Evolutionary conservation across 2,888 invertebrate genomes (phyloP).

Genomic region (Eupithecia abbreviata): DNA sequence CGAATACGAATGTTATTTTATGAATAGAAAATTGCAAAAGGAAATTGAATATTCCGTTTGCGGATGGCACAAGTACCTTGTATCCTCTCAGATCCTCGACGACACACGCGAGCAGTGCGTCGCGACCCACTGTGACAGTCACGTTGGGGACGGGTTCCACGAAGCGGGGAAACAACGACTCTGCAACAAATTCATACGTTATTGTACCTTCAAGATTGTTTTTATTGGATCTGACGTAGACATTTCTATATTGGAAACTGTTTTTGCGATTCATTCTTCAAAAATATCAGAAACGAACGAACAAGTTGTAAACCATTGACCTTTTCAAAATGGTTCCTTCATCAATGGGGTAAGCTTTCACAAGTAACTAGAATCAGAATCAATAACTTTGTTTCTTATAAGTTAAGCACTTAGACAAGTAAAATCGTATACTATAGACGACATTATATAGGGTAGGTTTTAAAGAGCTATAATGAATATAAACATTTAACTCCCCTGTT

Average conservation of each 20-base stretch:
- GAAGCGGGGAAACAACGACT: slow-evolving; percentile 88
- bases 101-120: slow-evolving; percentile 94
- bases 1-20: slow-evolving; percentile 8
- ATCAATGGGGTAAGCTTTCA: not conserved
- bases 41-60: slow-evolving; percentile 42
- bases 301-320: not conserved
- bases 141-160: slow-evolving; percentile 95
- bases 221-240: slow-evolving; percentile 17
- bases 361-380: not conserved
- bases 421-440: too few species aligned
- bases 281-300: not conserved
- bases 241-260: slow-evolving; percentile 15
- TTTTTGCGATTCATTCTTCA: slow-evolving; percentile 2
- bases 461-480: not conserved
- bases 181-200: slow-evolving; percentile 63
- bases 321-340: not conserved
- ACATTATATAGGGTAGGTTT: not conserved
- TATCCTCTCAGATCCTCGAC: slow-evolving; percentile 94
- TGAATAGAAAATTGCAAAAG: slow-evolving; percentile 12
- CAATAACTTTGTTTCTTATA: too few species aligned
- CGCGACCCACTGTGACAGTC: slow-evolving; percentile 93
- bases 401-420: too few species aligned
- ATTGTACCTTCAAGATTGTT: slow-evolving; percentile 24
- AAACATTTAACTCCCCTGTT: not conserved
- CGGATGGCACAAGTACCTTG: slow-evolving; percentile 84